Evolutionary conservation across 1,140 invertebrate genomes (phyloP).

Genomic region (Anoplophora glabripennis): DNA sequence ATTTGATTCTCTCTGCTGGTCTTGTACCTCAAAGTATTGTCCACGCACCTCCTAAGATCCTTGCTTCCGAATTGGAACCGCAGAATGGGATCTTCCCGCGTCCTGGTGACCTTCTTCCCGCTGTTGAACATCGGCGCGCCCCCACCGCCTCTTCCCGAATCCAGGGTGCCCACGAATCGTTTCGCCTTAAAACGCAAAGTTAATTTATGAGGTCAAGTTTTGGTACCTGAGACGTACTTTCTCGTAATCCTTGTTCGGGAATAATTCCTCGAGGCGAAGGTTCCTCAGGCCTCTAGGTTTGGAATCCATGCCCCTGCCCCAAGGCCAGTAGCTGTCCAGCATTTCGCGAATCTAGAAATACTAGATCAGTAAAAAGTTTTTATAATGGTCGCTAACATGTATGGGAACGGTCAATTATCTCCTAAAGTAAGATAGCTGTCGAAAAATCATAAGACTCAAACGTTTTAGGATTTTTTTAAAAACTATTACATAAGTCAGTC

Average conservation of each 20-base stretch:
- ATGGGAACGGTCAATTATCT: too few species aligned
- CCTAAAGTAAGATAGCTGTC: too few species aligned
- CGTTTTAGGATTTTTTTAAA: too few species aligned
- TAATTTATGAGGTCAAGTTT: constrained; percentile 5
- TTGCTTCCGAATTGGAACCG: constrained; percentile 51
- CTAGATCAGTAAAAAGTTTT: too few species aligned
- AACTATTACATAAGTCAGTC: too few species aligned
- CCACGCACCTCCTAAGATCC: constrained; percentile 50
- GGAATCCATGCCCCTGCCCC: constrained; percentile 49
- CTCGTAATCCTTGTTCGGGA: constrained; percentile 47
- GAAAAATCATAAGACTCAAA: too few species aligned
- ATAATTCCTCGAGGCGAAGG: constrained; percentile 51
- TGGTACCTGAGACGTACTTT: constrained; percentile 28
- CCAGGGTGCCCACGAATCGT: constrained; percentile 35
- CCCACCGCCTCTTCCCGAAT: constrained; percentile 41
- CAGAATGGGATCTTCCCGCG: constrained; percentile 54
- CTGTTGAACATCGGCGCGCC: constrained; percentile 44
- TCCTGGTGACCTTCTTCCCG: constrained; percentile 49
- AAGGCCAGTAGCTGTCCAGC: constrained; percentile 52
- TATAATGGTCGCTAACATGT: too few species aligned
- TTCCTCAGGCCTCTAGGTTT: constrained; percentile 51
- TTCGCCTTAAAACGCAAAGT: constrained; percentile 34
- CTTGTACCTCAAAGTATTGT: constrained; percentile 55
- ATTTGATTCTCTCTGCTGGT: constrained; percentile 51
- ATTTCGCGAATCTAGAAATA: constrained; percentile 51